Percentiles rank a stretch among this genome's conserved stretches.
Conservation (phyloP, 2,113 vertebrate species). For the Tor tambroides region DNA sequence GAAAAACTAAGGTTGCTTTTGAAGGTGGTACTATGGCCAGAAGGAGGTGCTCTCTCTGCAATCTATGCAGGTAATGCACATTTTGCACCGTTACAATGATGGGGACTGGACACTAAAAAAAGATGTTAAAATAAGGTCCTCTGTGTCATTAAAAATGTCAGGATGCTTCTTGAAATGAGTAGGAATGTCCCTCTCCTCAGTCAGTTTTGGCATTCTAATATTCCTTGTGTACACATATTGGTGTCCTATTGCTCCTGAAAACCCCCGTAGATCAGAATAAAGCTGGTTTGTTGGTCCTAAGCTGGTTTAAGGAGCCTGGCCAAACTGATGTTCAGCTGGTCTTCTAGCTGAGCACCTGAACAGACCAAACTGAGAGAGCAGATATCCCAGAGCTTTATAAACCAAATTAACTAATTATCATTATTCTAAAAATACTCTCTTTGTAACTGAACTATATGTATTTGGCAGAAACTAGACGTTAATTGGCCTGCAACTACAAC, state of each 20-base stretch:
- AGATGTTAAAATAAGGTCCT: not conserved
- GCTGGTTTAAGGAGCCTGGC: not conserved
- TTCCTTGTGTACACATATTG: not conserved
- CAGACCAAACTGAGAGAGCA: not conserved
- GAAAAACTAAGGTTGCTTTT: not conserved
- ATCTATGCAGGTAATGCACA: not conserved
- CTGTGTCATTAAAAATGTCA: not conserved
- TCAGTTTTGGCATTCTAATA: not conserved
- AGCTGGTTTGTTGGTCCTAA: not conserved
- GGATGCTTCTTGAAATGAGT: not conserved
- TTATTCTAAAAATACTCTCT: not conserved
- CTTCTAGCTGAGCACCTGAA: not conserved
- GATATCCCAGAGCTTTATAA: not conserved
- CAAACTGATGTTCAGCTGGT: not conserved
- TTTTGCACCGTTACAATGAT: not conserved
- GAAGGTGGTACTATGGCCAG: not conserved
- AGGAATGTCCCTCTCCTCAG: too few species aligned
- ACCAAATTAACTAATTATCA: not conserved
- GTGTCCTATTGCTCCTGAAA: not conserved
- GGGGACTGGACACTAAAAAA: not conserved
- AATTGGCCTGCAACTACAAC: not conserved
- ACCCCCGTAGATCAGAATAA: not conserved
- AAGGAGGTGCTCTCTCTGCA: slow-evolving; percentile 6
- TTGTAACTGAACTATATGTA: not conserved
- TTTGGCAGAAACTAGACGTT: not conserved